Conservation (phyloP, 2,888 invertebrate species). For the Drosophila tripunctata region DNA sequence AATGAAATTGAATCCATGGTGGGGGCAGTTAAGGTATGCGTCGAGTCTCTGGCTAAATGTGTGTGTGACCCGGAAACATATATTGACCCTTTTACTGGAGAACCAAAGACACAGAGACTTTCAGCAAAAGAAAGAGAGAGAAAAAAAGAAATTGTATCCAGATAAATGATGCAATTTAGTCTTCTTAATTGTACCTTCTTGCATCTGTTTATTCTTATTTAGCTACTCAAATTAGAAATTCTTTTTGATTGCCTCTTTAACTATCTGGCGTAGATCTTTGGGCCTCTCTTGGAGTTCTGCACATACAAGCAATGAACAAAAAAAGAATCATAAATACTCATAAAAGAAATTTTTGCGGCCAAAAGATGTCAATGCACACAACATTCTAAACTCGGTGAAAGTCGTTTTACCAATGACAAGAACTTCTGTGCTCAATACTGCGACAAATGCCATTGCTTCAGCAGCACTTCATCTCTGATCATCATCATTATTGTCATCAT, state of each 20-base stretch:
- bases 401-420: constrained; percentile 75
- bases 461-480: constrained; percentile 26
- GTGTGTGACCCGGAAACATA: constrained; percentile 67
- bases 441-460: constrained; percentile 47
- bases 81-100: constrained; percentile 17
- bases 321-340: constrained; percentile 44
- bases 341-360: constrained; percentile 52
- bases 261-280: constrained; percentile 35
- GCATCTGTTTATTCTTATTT: background rate
- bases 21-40: constrained; percentile 30
- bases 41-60: constrained; percentile 34
- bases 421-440: constrained; percentile 67
- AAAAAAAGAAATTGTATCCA: constrained; percentile 59
- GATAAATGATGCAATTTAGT: constrained; percentile 74
- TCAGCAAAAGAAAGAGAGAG: background rate
- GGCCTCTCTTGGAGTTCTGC: constrained; percentile 25
- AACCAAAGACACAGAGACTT: no score
- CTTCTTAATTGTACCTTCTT: constrained; percentile 60
- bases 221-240: constrained; percentile 40
- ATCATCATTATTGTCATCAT: constrained; percentile 11
- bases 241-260: constrained; percentile 37
- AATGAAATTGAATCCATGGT: constrained; percentile 52
- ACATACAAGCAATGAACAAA: background rate
- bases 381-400: constrained; percentile 72
- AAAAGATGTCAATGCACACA: constrained; percentile 58